phyloP scores from a whole-genome alignment of 2,113 vertebrate species.

The Pelodiscus sinensis region DNA sequence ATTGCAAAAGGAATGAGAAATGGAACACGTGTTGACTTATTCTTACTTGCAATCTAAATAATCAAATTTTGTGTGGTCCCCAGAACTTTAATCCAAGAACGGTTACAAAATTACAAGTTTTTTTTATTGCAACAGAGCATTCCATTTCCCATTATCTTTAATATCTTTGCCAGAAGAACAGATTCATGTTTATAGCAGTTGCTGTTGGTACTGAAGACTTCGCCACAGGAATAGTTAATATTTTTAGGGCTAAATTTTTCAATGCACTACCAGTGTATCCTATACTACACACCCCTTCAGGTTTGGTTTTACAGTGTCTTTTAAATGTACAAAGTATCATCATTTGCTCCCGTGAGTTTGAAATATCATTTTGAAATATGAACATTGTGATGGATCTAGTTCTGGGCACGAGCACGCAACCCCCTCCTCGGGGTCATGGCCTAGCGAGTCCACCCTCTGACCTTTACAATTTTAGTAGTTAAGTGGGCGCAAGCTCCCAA shows the following conservation, averaged over 20 bases:
- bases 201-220: constrained; percentile 4
- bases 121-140: background rate
- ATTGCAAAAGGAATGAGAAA: constrained; percentile 57
- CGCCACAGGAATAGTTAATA: background rate
- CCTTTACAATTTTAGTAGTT: no score
- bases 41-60: constrained; percentile 61
- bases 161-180: constrained; percentile 3
- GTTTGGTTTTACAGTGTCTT: background rate
- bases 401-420: no score
- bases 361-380: constrained; percentile 18
- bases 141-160: background rate
- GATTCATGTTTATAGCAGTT: background rate
- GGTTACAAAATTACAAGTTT: constrained; percentile 52
- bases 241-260: constrained; percentile 19
- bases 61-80: constrained; percentile 68
- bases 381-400: no score
- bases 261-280: background rate
- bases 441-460: no score
- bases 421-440: no score
- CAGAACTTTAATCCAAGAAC: constrained; percentile 61
- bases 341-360: constrained; percentile 13
- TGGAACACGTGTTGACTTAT: constrained; percentile 41
- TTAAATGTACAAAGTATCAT: constrained; percentile 19
- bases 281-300: background rate
- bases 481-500: no score